These are phyloP conservation scores for Ceratoteleas bidentatus DNA, from an alignment of 1,140 invertebrate species.

Conservation along the genomic window DNA sequence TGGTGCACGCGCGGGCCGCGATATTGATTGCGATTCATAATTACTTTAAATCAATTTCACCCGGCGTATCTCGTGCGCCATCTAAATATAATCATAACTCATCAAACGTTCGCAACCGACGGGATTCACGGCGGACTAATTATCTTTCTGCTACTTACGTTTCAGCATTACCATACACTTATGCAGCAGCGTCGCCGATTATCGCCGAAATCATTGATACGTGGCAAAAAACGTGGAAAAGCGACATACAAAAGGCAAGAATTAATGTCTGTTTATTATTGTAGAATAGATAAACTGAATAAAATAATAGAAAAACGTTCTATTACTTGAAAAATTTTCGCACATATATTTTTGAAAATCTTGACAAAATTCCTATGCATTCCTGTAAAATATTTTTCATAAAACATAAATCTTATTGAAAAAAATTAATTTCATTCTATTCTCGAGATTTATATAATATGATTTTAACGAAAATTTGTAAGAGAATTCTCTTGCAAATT, in stretches of 20 bases:
- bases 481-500: too few species aligned
- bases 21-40: conserved; percentile 59
- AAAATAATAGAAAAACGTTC: too few species aligned
- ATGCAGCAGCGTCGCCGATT: conserved; percentile 22
- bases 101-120: conserved; percentile 13
- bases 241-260: background rate
- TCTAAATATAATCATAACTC: conserved; percentile 56
- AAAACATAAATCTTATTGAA: too few species aligned
- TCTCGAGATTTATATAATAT: too few species aligned
- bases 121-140: conserved; percentile 25
- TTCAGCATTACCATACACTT: conserved; percentile 29
- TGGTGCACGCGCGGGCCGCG: conserved; percentile 1
- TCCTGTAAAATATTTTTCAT: too few species aligned
- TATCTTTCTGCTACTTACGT: conserved; percentile 27
- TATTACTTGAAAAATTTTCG: too few species aligned
- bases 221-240: conserved; percentile 16
- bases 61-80: conserved; percentile 30
- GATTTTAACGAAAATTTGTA: too few species aligned
- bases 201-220: conserved; percentile 31
- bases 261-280: too few species aligned
- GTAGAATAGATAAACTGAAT: too few species aligned
- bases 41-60: conserved; percentile 53
- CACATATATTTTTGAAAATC: too few species aligned
- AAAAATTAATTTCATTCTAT: too few species aligned
- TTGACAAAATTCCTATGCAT: too few species aligned